These are phyloP conservation scores for Axea sp. DNA, from an alignment of 2,888 invertebrate genomes.

Conservation along the genomic window DNA sequence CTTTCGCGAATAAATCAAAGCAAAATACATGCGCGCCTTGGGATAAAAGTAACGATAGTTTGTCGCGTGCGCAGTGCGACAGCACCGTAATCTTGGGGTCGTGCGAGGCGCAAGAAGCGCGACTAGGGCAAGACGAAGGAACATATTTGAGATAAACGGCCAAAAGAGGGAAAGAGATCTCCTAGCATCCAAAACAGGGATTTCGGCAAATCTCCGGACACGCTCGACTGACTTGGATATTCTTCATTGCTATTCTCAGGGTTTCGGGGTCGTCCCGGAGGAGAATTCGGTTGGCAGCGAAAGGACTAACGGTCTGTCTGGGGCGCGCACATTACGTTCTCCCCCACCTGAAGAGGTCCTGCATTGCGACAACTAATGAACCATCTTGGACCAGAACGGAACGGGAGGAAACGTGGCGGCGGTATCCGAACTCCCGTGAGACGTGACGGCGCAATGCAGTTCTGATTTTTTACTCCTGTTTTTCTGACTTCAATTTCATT, in stretches of 20 bases:
- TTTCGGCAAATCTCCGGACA: constrained; percentile 71
- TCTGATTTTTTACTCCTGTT: constrained; percentile 57
- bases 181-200: constrained; percentile 70
- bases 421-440: constrained; percentile 74
- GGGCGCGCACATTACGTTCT: constrained; percentile 38
- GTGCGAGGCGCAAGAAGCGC: constrained; percentile 30
- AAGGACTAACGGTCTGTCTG: constrained; percentile 51
- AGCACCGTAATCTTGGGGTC: constrained; percentile 52
- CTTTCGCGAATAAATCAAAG: constrained; percentile 48
- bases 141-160: constrained; percentile 46
- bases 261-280: constrained; percentile 65
- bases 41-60: constrained; percentile 47
- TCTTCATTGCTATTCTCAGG: constrained; percentile 72
- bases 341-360: constrained; percentile 70
- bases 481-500: constrained; percentile 56
- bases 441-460: constrained; percentile 80
- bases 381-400: constrained; percentile 77
- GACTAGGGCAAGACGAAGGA: constrained; percentile 18
- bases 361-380: constrained; percentile 80
- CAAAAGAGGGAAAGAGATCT: not conserved
- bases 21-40: constrained; percentile 23
- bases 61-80: constrained; percentile 59
- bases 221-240: constrained; percentile 74
- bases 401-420: constrained; percentile 63
- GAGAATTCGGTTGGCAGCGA: constrained; percentile 57